Base-by-base conservation (phyloP, 2,888 invertebrate species). In the Tuta absoluta region DNA sequence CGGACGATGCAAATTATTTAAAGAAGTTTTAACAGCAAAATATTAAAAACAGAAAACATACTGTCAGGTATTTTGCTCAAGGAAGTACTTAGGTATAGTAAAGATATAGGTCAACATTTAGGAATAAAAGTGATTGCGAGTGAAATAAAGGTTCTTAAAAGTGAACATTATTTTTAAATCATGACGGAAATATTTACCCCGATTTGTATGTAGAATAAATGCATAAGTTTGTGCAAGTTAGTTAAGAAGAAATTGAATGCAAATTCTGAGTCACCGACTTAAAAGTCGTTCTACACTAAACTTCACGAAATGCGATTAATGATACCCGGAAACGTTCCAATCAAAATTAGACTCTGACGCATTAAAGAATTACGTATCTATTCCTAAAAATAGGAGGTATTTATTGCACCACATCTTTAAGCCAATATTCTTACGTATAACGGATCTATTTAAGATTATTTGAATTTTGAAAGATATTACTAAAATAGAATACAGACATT, bases 401-500 rank as follows among this genome's bases (percentile, higher is more conserved):
- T 45, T 45, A 5, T n/a, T 45, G 2, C 4, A 17, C 45, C n/a
- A 17, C n/a, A 17, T n/a, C 2, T n/a, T 45, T n/a, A 45, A 17
- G 8, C 41, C 45, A 12, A 17, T 45, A n/a, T 11, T 17, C 45
- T 45, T 17, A 45, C n/a, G 45, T 17, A 17, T n/a, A 45, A 45
- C 45, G 45, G 4, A 45, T 5, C 45, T n/a, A 45, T 45, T 11
- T 1, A 14, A 41, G 12, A 41, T 8, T 38, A 41, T n/a, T 17
- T 17, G n/a, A 45, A 45, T 45, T n/a, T 45, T 17, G 45, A 45
- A 45, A 45, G 19, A 49, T 21, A 3, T 49, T 17, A 2, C 19
- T 45, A 45, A 48, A 61, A 21, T 49, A 11, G 28, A 2, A 57
- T 51, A 53, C 62, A 53, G 61, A 62, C 53, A 62, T 37, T 51